A percentile compares a stretch with the other conserved stretches of the same genome.
phyloP scores from a whole-genome alignment of 2,797 vertebrate species.

The Poeciliopsis turneri region DNA sequence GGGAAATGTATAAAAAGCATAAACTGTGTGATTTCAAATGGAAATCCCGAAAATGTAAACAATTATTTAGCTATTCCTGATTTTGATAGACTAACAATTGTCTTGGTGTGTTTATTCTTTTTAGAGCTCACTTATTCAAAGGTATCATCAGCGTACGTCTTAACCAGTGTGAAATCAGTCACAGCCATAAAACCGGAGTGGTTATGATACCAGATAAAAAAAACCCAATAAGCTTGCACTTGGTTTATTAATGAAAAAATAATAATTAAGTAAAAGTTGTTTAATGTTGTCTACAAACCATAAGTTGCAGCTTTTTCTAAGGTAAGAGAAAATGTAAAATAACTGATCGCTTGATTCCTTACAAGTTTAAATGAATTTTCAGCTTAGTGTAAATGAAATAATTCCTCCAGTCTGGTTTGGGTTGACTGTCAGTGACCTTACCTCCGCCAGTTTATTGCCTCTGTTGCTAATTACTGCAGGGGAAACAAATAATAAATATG shows the following conservation, averaged over 20 bases:
- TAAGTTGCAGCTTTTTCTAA: neutral
- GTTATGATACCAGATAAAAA: neutral
- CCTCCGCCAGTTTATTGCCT: constrained; percentile 8
- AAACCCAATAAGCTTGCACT: neutral
- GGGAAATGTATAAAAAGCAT: neutral
- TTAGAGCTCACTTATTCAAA: neutral
- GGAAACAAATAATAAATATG: constrained; percentile 15
- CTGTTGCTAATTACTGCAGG: neutral
- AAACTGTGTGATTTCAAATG: constrained; percentile 1
- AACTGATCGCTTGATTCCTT: neutral
- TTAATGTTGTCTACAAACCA: neutral
- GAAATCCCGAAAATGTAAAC: neutral
- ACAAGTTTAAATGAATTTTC: neutral
- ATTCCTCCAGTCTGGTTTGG: neutral
- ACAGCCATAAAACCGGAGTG: neutral
- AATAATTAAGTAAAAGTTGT: neutral
- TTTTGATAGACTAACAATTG: neutral
- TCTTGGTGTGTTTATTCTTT: neutral
- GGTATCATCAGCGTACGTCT: neutral
- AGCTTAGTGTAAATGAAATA: neutral
- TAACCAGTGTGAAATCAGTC: neutral
- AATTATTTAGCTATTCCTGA: neutral
- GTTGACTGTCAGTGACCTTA: neutral
- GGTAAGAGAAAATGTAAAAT: neutral
- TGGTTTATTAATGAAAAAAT: neutral